Evolutionary conservation across 2,888 invertebrate species (phyloP).

Genomic region (Tryphoninae sp.): DNA sequence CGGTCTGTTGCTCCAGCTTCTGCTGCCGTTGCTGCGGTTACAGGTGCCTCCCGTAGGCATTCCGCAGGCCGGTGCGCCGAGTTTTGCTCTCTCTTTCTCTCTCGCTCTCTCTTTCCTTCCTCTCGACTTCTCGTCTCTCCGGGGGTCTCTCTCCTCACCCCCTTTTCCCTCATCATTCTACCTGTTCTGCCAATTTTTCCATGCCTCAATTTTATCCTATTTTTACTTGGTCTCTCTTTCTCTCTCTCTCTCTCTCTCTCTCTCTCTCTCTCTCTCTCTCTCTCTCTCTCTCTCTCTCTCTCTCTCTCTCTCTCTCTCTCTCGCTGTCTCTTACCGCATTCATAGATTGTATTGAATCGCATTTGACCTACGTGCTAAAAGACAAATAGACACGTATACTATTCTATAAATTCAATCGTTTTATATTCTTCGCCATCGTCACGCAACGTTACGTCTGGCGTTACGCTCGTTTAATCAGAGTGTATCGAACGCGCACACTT

Average conservation of each 20-base stretch:
- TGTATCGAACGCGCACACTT: slow-evolving; percentile 55
- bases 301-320: slow-evolving; percentile 20
- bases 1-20: slow-evolving; percentile 57
- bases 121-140: slow-evolving; percentile 66
- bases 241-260: slow-evolving; percentile 13
- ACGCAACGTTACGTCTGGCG: slow-evolving; percentile 44
- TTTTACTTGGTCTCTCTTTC: neutral
- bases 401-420: slow-evolving; percentile 6
- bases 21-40: slow-evolving; percentile 74
- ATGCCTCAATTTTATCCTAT: slow-evolving; percentile 47
- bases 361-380: neutral
- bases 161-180: slow-evolving; percentile 60
- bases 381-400: slow-evolving; percentile 1
- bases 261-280: slow-evolving; percentile 4
- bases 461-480: slow-evolving; percentile 54
- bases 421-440: slow-evolving; percentile 13
- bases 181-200: slow-evolving; percentile 63
- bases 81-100: neutral
- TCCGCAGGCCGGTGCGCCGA: slow-evolving; percentile 63
- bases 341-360: neutral
- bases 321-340: neutral
- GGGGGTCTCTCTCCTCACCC: slow-evolving; percentile 70
- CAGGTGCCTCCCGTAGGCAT: slow-evolving; percentile 79
- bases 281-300: neutral
- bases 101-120: slow-evolving; percentile 5